These are phyloP conservation scores for Caenorhabditis sp. DNA, from an alignment of 2,888 invertebrate species.

Conservation along the genomic window DNA sequence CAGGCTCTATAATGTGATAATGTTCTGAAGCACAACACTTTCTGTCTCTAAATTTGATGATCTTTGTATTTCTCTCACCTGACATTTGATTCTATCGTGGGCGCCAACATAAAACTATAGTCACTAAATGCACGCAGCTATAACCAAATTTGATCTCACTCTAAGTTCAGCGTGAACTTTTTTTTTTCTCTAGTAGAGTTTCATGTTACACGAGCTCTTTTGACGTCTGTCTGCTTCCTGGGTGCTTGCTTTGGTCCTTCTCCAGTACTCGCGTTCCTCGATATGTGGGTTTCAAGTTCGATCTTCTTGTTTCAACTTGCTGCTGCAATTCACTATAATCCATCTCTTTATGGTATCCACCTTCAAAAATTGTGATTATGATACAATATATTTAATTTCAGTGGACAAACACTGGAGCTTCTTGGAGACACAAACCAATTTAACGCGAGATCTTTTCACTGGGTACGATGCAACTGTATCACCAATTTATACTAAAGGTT, in stretches of 20 bases:
- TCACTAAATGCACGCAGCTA: not conserved
- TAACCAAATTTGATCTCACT: slow-evolving; percentile 14
- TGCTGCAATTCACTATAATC: slow-evolving; percentile 17
- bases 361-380: not conserved
- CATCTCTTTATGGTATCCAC: slow-evolving; percentile 16
- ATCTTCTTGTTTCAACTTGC: not conserved
- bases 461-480: slow-evolving; percentile 35
- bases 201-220: slow-evolving; percentile 9
- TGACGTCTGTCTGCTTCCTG: slow-evolving; percentile 13
- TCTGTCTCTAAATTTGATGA: not conserved
- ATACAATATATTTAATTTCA: not conserved
- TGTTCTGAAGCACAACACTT: not conserved
- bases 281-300: not conserved
- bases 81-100: not conserved
- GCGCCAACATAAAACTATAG: not conserved
- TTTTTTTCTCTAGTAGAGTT: not conserved
- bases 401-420: slow-evolving; percentile 26
- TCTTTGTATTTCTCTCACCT: not conserved
- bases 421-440: slow-evolving; percentile 7
- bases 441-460: slow-evolving; percentile 29
- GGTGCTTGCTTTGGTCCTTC: not conserved
- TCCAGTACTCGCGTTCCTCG: not conserved
- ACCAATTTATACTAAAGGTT: slow-evolving; percentile 41
- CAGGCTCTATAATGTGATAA: no score
- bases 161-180: slow-evolving; percentile 3